Percentiles rank a stretch among this genome's conserved stretches.
phyloP scores from a whole-genome alignment of 2,797 vertebrate genomes.

The Artibeus lituratus region DNA sequence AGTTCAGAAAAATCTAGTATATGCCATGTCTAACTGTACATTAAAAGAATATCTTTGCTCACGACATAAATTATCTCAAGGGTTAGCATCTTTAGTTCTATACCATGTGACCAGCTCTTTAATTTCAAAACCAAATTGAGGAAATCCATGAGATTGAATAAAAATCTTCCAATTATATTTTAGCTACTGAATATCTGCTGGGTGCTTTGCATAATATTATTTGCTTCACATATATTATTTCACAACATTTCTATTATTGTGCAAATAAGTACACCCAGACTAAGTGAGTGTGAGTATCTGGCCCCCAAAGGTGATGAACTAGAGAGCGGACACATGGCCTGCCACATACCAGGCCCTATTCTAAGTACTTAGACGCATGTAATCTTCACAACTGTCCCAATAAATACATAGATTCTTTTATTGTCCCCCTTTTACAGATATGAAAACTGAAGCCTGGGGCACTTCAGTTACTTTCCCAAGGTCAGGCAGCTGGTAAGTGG shows the following conservation, averaged over 20 bases:
- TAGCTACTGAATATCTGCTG: background rate
- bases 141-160: background rate
- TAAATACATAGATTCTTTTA: background rate
- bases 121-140: constrained; percentile 3
- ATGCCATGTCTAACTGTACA: background rate
- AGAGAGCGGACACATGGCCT: background rate
- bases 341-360: background rate
- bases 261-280: background rate
- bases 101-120: background rate
- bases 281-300: background rate
- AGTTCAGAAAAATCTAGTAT: background rate
- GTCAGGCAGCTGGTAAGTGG: background rate
- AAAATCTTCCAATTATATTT: background rate
- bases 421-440: background rate
- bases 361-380: background rate
- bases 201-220: background rate
- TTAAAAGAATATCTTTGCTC: background rate
- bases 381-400: background rate
- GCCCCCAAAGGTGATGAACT: background rate
- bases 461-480: background rate
- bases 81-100: background rate
- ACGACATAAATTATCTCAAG: background rate
- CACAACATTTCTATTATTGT: background rate
- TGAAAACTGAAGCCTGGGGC: background rate
- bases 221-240: background rate